These are phyloP conservation scores for Porphyrio hochstetteri DNA, from an alignment of 2,113 vertebrate genomes.

Conservation along the genomic window DNA sequence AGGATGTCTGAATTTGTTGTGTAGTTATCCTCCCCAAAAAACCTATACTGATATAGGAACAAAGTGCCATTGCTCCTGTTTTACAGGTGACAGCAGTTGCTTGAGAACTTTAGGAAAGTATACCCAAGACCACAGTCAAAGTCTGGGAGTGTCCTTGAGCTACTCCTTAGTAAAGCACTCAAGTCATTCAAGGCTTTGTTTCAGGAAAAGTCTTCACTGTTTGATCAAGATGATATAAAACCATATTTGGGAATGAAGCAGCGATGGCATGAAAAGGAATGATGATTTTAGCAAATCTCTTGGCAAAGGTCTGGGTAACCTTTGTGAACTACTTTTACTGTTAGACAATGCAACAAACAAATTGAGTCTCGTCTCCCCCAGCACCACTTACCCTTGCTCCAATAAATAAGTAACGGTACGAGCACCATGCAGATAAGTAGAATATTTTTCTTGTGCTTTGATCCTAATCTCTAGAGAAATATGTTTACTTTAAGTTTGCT, in stretches of 20 bases:
- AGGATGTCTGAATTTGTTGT: not conserved
- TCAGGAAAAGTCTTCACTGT: not conserved
- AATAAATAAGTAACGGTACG: constrained; percentile 11
- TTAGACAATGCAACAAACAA: not conserved
- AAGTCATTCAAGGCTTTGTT: not conserved
- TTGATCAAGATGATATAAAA: not conserved
- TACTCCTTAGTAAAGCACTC: not conserved
- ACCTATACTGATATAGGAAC: not conserved
- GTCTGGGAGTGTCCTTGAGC: not conserved
- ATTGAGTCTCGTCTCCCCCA: not conserved
- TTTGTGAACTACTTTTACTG: not conserved
- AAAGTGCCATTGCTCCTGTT: not conserved
- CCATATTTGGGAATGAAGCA: not conserved
- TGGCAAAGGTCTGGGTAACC: not conserved
- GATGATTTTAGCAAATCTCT: not conserved
- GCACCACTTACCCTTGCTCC: not conserved
- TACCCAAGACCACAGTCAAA: not conserved
- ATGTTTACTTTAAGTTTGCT: constrained; percentile 66
- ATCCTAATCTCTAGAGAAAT: constrained; percentile 71
- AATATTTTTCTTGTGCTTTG: constrained; percentile 67
- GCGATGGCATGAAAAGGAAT: not conserved
- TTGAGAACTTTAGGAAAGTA: not conserved
- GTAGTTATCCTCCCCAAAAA: not conserved
- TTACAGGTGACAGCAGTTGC: not conserved
- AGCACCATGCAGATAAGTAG: constrained; percentile 37